Evolutionary conservation across 1,140 invertebrate species (phyloP).

Genomic region (Pristionchus pacificus): DNA sequence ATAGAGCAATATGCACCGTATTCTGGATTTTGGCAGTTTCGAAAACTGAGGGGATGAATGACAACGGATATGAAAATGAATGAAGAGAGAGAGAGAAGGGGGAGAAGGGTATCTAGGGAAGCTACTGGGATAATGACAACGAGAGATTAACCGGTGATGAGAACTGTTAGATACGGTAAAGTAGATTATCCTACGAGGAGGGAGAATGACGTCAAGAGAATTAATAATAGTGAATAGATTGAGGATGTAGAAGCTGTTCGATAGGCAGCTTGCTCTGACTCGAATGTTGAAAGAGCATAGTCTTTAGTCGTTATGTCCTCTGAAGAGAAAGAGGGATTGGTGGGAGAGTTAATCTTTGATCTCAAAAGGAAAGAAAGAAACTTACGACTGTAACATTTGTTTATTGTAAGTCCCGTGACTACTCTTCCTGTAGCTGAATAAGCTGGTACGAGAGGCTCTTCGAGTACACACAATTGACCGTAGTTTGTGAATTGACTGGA

Average conservation of each 20-base stretch:
- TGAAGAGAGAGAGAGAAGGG: too few relatives aligned
- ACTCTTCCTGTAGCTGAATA: constrained; percentile 25
- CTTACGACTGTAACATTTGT: constrained; percentile 24
- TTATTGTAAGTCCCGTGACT: constrained; percentile 4
- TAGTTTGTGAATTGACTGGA: constrained; percentile 15
- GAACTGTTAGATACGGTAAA: too few relatives aligned
- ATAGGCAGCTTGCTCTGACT: not conserved
- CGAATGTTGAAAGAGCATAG: constrained; percentile 11
- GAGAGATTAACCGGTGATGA: too few relatives aligned
- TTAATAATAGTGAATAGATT: not conserved
- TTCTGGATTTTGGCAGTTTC: not conserved
- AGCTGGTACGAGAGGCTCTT: constrained; percentile 19
- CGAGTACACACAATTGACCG: constrained; percentile 22
- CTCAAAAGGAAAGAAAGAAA: constrained; percentile 8
- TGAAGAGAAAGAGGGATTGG: not conserved
- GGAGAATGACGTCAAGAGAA: not conserved
- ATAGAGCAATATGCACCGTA: too few relatives aligned
- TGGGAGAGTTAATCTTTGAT: not conserved
- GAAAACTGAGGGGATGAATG: not conserved
- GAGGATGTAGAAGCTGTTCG: not conserved
- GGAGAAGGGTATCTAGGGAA: not conserved
- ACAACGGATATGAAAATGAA: too few relatives aligned
- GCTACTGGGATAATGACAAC: not conserved
- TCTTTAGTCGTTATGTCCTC: constrained; percentile 25
- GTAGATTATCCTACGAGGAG: not conserved